Evolutionary conservation across 2,888 invertebrate species (phyloP).

Genomic region (Terebella lapidaria): DNA sequence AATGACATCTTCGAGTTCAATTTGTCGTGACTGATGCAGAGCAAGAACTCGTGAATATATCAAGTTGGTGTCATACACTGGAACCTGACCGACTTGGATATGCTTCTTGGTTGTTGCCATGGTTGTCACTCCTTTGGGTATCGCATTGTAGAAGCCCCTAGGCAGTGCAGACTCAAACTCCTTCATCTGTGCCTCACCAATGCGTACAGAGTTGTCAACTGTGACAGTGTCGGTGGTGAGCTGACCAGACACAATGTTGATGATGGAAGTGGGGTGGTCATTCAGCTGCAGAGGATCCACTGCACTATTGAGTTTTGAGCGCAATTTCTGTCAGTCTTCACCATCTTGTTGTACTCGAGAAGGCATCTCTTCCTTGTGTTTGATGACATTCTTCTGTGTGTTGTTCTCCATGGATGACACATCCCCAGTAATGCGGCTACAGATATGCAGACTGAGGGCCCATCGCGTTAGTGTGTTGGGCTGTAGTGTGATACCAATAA

Average conservation of each 20-base stretch:
- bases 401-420: background rate
- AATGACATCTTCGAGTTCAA: constrained; percentile 13
- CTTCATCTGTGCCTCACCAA: background rate
- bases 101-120: background rate
- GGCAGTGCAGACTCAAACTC: background rate
- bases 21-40: constrained; percentile 3
- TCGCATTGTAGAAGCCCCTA: background rate
- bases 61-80: constrained; percentile 5
- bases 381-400: background rate
- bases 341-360: background rate
- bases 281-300: background rate
- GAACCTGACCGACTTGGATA: background rate
- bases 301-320: background rate
- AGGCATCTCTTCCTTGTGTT: background rate
- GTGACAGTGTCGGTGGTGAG: background rate
- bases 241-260: background rate
- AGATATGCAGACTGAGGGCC: constrained; percentile 25
- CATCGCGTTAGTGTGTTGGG: constrained; percentile 23
- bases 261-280: too few relatives aligned
- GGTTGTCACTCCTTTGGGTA: background rate
- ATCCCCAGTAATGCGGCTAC: constrained; percentile 9
- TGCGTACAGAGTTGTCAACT: background rate
- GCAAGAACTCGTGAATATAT: constrained; percentile 14
- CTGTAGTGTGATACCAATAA: constrained; percentile 28
- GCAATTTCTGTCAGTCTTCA: background rate